phyloP scores from a whole-genome alignment of 2,797 vertebrate species.

The Salarias fasciatus region DNA sequence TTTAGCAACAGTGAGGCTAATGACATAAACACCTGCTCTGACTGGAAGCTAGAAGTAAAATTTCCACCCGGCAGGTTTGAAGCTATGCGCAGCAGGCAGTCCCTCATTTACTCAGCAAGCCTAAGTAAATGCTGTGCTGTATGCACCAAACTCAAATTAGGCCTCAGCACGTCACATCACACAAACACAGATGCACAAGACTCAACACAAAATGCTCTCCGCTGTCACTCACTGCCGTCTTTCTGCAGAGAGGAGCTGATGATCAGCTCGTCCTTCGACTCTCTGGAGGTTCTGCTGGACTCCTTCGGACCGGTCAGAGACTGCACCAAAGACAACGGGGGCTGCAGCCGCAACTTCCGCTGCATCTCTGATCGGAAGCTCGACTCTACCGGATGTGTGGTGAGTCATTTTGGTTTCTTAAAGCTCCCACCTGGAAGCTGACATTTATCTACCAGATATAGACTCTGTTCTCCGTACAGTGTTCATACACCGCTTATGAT shows the following conservation, averaged over 20 bases:
- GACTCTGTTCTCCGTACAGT: conserved; percentile 5
- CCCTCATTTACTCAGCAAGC: background rate
- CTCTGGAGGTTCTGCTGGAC: conserved; percentile 95
- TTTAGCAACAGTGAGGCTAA: too few relatives aligned
- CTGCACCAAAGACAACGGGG: conserved; percentile 95
- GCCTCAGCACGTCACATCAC: background rate
- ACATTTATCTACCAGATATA: conserved; percentile 12
- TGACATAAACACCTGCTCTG: too few relatives aligned
- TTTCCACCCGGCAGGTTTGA: background rate
- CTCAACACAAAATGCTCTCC: background rate
- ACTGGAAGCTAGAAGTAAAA: too few relatives aligned
- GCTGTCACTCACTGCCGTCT: background rate
- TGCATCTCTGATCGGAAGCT: conserved; percentile 97
- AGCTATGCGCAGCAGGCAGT: background rate
- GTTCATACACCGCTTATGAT: conserved; percentile 16
- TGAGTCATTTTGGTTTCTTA: conserved; percentile 72
- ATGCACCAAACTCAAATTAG: background rate
- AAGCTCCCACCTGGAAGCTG: conserved; percentile 8
- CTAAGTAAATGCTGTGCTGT: background rate
- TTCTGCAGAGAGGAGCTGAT: conserved; percentile 94
- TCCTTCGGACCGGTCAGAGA: conserved; percentile 98
- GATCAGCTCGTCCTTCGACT: conserved; percentile 98
- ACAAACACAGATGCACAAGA: background rate
- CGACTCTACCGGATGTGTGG: conserved; percentile 96
- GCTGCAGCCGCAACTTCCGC: conserved; percentile 98